A percentile compares a stretch with the other conserved stretches of the same genome.
phyloP scores from a whole-genome alignment of 2,888 invertebrate species.

The Eupeodes latifasciatus region DNA sequence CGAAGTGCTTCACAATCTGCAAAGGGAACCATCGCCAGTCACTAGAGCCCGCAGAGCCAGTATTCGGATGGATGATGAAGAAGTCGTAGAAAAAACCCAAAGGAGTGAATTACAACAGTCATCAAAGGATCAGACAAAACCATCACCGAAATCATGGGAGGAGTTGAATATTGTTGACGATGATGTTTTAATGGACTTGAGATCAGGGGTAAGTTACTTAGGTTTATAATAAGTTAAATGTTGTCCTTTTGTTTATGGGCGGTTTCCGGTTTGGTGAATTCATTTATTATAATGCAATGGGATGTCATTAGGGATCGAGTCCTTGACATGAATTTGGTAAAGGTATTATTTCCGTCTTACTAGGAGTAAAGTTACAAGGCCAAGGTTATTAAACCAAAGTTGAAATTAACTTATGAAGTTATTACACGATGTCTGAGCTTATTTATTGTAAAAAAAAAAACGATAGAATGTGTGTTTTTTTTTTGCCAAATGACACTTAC shows the following conservation, averaged over 20 bases:
- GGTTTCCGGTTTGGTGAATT: background rate
- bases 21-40: slow-evolving; percentile 87
- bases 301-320: slow-evolving; percentile 12
- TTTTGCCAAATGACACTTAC: too few species aligned
- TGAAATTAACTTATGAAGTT: background rate
- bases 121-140: slow-evolving; percentile 54
- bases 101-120: slow-evolving; percentile 77
- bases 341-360: background rate
- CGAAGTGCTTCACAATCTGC: slow-evolving; percentile 89
- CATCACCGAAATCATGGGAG: slow-evolving; percentile 85
- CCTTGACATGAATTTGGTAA: slow-evolving; percentile 39
- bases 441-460: slow-evolving; percentile 14
- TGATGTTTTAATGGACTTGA: slow-evolving; percentile 87
- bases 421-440: background rate
- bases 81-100: slow-evolving; percentile 55
- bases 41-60: slow-evolving; percentile 82
- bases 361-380: slow-evolving; percentile 14
- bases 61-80: slow-evolving; percentile 51
- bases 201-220: slow-evolving; percentile 87
- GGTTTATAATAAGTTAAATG: background rate
- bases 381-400: slow-evolving; percentile 38
- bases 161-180: slow-evolving; percentile 87
- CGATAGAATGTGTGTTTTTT: background rate
- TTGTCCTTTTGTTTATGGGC: background rate
- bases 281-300: slow-evolving; percentile 33